phyloP scores from a whole-genome alignment of 2,797 vertebrate species.

The Sebastes minor region DNA sequence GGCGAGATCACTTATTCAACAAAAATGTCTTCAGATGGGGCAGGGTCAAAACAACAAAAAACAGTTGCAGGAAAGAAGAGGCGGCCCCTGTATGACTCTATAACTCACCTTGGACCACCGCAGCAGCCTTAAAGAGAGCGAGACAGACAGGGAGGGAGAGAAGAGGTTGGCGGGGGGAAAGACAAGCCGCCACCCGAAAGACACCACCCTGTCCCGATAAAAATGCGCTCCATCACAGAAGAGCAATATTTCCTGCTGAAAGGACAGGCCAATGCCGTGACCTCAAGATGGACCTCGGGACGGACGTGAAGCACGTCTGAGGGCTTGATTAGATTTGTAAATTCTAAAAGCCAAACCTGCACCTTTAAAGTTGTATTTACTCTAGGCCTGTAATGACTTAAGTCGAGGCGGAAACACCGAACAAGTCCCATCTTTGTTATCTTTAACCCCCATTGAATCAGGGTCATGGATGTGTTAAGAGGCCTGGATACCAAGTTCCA shows the following conservation, averaged over 20 bases:
- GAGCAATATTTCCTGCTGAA: not conserved
- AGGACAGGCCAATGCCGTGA: slow-evolving; percentile 5
- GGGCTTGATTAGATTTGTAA: slow-evolving; percentile 42
- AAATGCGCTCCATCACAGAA: not conserved
- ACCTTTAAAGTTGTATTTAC: slow-evolving; percentile 20
- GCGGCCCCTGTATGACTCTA: slow-evolving; percentile 54
- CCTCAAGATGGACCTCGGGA: slow-evolving; percentile 17
- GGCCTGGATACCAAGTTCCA: not conserved
- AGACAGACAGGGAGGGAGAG: not conserved
- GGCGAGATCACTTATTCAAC: slow-evolving; percentile 77
- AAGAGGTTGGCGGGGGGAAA: slow-evolving; percentile 1
- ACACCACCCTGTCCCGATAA: not conserved
- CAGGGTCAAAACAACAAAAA: slow-evolving; percentile 84
- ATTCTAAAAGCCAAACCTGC: slow-evolving; percentile 19
- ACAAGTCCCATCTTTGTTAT: not conserved
- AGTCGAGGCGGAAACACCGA: not conserved
- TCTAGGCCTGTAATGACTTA: slow-evolving; percentile 7
- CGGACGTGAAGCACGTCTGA: not conserved
- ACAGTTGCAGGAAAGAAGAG: slow-evolving; percentile 52
- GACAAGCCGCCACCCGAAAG: slow-evolving; percentile 8
- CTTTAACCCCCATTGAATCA: not conserved
- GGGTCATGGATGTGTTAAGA: not conserved
- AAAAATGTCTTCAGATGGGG: slow-evolving; percentile 66
- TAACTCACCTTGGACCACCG: slow-evolving; percentile 68
- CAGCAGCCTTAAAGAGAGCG: slow-evolving; percentile 11